Conservation (phyloP, 2,888 invertebrate genomes). For the Lottia scabra region DNA sequence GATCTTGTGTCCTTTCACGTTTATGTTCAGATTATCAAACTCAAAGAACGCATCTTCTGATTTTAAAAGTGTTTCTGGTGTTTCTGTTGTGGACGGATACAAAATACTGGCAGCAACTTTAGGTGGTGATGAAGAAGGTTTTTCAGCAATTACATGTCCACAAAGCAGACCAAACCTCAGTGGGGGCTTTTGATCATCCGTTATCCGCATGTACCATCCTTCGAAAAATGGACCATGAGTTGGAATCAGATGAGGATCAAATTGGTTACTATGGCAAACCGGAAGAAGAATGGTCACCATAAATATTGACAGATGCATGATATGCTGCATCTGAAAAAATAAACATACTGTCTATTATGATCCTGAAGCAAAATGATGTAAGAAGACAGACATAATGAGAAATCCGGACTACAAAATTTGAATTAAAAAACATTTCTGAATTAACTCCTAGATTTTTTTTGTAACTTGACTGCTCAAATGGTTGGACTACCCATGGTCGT, state of each 20-base stretch:
- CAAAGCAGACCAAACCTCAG: slow-evolving; percentile 42
- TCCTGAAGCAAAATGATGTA: too few species aligned
- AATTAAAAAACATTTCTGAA: too few species aligned
- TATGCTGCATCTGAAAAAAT: too few species aligned
- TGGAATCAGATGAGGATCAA: slow-evolving; percentile 49
- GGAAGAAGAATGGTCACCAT: not conserved
- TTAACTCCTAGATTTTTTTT: too few species aligned
- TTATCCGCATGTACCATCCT: slow-evolving; percentile 53
- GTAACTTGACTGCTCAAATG: too few species aligned
- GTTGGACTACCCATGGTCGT: too few species aligned
- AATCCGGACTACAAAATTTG: too few species aligned
- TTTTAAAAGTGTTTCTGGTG: slow-evolving; percentile 16
- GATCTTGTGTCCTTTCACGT: slow-evolving; percentile 40
- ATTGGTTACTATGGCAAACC: slow-evolving; percentile 34
- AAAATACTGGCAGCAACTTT: slow-evolving; percentile 32
- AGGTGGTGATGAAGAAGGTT: slow-evolving; percentile 14
- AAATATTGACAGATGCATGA: too few species aligned
- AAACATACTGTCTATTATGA: too few species aligned
- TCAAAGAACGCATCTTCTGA: slow-evolving; percentile 33
- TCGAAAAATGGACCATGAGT: slow-evolving; percentile 48
- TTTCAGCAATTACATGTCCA: slow-evolving; percentile 44
- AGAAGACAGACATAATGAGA: too few species aligned
- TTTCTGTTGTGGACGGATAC: slow-evolving; percentile 5
- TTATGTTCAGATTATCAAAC: slow-evolving; percentile 31
- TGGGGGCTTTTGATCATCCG: slow-evolving; percentile 30